A percentile compares a stretch with the other conserved stretches of the same genome.
Conservation (phyloP, 2,113 vertebrate genomes). For the Oryzias melastigma region DNA sequence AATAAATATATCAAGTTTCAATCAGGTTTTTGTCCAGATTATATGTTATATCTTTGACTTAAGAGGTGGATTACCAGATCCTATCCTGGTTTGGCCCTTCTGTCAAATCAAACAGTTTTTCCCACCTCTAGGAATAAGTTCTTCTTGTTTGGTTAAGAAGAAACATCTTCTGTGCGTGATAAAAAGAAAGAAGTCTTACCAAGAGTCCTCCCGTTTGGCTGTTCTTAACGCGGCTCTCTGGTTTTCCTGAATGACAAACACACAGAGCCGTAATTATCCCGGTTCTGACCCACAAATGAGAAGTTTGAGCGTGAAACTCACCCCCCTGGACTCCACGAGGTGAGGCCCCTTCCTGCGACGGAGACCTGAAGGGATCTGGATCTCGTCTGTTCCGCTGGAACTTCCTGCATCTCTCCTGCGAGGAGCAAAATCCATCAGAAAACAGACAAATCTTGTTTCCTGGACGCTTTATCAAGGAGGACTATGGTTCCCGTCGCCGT, state of each 20-base stretch:
- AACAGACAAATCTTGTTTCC: not conserved
- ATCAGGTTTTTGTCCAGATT: too few relatives aligned
- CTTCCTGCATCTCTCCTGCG: conserved; percentile 32
- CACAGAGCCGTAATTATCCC: not conserved
- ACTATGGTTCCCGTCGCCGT: too few relatives aligned
- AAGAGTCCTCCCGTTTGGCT: conserved; percentile 2
- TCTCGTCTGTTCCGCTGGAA: conserved; percentile 19
- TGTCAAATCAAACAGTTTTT: too few relatives aligned
- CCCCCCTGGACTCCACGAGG: conserved; percentile 29
- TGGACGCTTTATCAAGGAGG: too few relatives aligned
- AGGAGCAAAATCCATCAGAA: not conserved
- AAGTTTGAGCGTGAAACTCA: conserved; percentile 18
- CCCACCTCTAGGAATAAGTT: too few relatives aligned
- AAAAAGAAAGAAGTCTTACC: conserved; percentile 24
- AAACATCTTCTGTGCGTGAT: too few relatives aligned
- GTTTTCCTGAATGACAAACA: conserved; percentile 33
- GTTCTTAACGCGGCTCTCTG: conserved; percentile 1
- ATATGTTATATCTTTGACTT: too few relatives aligned
- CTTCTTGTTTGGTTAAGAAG: too few relatives aligned
- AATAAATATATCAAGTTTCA: too few relatives aligned
- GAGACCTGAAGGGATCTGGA: conserved; percentile 38
- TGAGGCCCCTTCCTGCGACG: conserved; percentile 42
- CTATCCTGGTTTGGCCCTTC: too few relatives aligned
- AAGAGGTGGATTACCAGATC: too few relatives aligned
- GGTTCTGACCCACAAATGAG: not conserved